Base-by-base conservation (phyloP, 1,140 invertebrate species). In the Chlorops oryzae region DNA sequence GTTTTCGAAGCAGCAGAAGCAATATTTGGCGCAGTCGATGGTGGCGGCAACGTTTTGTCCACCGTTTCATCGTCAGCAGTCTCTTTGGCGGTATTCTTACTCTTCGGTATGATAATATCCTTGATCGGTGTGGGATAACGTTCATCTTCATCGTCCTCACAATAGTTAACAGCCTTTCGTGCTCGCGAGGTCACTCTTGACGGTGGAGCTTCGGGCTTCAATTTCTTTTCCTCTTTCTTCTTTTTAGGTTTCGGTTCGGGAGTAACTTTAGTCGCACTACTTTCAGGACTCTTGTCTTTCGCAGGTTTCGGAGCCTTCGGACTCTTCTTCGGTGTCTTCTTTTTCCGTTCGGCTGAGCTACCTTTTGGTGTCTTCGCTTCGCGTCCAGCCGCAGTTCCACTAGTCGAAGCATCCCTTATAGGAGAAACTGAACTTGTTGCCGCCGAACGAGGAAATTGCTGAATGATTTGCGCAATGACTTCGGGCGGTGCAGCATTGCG, bases 401-500 rank as follows among this genome's bases (percentile, higher is more conserved):
- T 28, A 50, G 51, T 21, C 22, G 28, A 18, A 39, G 27, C 2
- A 13, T 69, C 66, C 5, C 66, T 57, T 58, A 60, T 81, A 5
- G 65, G 61, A 17, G 73, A 71, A 27, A n/a, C n/a, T n/a, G n/a
- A n/a, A n/a, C n/a, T n/a, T n/a, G n/a, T n/a, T n/a, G 74, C 69
- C 21, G 69, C 73, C 54, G 65, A 73, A 63, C 78, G 72, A 70
- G 57, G 74, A 72, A 63, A 68, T 73, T 77, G 77, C 41, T 78
- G 74, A 15, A 80, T 74, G 52, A 80, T 69, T 72, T 82, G 75
- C 20, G 73, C 59, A 34, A 72, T 73, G 17, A 73, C 58, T 75
- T 65, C 78, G 4, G 75, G 63, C 13, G 78, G 69, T 39, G 81
- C 82, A 2, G 78, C 74, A 72, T 87, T 88, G 24, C 90, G 78